Base-by-base conservation (phyloP, 2,113 vertebrate species). In the Riparia riparia region DNA sequence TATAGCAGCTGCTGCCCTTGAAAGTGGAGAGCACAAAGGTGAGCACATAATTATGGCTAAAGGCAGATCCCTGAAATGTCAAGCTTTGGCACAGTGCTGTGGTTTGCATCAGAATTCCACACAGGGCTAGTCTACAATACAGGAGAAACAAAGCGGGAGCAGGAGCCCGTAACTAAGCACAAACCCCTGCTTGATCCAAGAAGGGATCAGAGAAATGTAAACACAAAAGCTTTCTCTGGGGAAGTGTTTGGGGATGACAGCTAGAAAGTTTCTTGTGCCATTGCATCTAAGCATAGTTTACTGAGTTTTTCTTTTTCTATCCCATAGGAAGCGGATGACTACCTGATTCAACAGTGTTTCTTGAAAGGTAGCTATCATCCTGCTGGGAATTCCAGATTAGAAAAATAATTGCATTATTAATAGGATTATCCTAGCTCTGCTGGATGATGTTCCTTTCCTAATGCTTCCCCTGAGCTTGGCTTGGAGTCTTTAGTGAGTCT, bases 311-410 rank as follows among this genome's bases (percentile, higher is more conserved):
- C n/a, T 54, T 42, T 90, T 60, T 34, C n/a, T 19, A 42, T 32
- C 7, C 68, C 45, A 2, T 29, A 61, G 28, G n/a, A 85, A 29
- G 5, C 19, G 19, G 51, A 77, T 61, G 61, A 88, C 72, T 80
- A 49, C 50, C 54, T 74, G 14, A 77, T 56, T 96, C 44, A 65
- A 42, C 21, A 77, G 22, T 15, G 8, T 60, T 93, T 95, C 53
- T 65, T 86, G 65, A 64, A 88, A 82, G 44, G 47, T 73, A 71
- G 32, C 51, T 84, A 39, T 47, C 31, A 42, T n/a, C 47, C 83
- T 94, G 34, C 65, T 86, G 77, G 56, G 77, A 78, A 92, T 82
- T 96, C 90, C 85, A 91, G 80, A 91, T 78, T 83, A 90, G 95
- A 96, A 96, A 86, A 95, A 74, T 81, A 95, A 95, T 92, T 91